Base-by-base conservation (phyloP, 2,888 invertebrate genomes). In the Dysmachus trigonus region DNA sequence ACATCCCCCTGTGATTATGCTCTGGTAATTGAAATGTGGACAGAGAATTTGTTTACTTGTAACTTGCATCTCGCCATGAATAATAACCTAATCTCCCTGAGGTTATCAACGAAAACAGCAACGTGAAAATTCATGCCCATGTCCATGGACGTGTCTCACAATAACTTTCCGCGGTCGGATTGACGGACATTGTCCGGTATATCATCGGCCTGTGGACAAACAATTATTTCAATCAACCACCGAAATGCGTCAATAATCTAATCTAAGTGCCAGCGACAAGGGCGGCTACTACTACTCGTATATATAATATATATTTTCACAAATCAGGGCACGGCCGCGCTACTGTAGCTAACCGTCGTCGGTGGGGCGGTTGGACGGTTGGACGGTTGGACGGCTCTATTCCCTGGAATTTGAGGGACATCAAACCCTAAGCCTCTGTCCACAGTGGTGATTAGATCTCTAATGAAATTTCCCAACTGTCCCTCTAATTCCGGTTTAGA, bases 401-500 rank as follows among this genome's bases (percentile, higher is more conserved):
- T 47, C 47, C n/a, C n/a, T 47, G 47, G n/a, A 47, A 47, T n/a
- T 41, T 41, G 13, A 51, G 18, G 15, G 33, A 8, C 81, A 81
- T 53, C 81, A 81, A 81, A 27, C 41, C 27, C 77, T 41, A 77
- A 77, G 77, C 33, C 81, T 2, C 62, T 81, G 81, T 81, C 53
- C n/a, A 62, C 81, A 33, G 13, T 10, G 18, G 18, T 81, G 81
- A 81, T 81, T 81, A 62, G 81, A 33, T 53, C 62, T 22, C 33
- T 81, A 51, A 53, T 81, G 81, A 33, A 81, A 51, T 62, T 62
- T 53, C 53, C 62, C 81, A 53, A 31, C 33, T 18, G 31, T 33
- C 31, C 31, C 81, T 53, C 33, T 81, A 53, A 81, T 81, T 81
- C 53, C 81, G 81, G 81, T 81, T 81, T 81, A 77, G 81, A 81